A percentile compares a stretch with the other conserved stretches of the same genome.
phyloP scores from a whole-genome alignment of 2,797 vertebrate species.

The Myotis myotis region DNA sequence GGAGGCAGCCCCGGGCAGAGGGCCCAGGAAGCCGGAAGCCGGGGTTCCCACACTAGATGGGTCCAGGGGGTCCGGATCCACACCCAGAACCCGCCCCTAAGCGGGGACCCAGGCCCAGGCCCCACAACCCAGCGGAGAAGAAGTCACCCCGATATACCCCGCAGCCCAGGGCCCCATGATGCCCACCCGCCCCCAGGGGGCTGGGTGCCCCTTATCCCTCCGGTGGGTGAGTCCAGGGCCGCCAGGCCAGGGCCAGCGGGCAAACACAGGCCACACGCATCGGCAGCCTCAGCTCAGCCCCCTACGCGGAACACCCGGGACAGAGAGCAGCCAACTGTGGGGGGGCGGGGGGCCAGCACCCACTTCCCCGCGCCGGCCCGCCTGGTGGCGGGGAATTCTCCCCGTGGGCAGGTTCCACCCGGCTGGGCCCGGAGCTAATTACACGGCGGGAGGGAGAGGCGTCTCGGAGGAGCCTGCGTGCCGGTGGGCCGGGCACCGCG shows the following conservation, averaged over 20 bases:
- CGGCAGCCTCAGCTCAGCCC: background rate
- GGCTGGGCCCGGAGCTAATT: background rate
- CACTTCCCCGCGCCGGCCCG: background rate
- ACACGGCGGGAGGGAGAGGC: background rate
- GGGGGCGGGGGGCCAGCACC: background rate
- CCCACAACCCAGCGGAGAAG: background rate
- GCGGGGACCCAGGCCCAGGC: background rate
- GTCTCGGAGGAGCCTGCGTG: background rate
- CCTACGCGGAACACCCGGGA: fast-evolving
- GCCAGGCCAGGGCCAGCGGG: background rate
- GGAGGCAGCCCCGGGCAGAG: background rate
- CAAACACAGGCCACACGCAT: background rate
- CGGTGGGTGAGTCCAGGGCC: too few species aligned
- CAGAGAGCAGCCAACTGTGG: background rate
- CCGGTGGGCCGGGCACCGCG: too few species aligned
- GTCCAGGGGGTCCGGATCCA: background rate
- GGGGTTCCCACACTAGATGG: background rate
- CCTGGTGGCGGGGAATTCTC: background rate
- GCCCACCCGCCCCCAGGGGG: background rate
- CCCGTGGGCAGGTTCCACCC: background rate
- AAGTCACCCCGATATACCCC: background rate
- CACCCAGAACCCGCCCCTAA: background rate
- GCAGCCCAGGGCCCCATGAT: background rate
- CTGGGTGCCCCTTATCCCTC: background rate
- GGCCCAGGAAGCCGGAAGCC: background rate